Base-by-base conservation (phyloP, 2,888 invertebrate genomes). In the Tinea trinotella region DNA sequence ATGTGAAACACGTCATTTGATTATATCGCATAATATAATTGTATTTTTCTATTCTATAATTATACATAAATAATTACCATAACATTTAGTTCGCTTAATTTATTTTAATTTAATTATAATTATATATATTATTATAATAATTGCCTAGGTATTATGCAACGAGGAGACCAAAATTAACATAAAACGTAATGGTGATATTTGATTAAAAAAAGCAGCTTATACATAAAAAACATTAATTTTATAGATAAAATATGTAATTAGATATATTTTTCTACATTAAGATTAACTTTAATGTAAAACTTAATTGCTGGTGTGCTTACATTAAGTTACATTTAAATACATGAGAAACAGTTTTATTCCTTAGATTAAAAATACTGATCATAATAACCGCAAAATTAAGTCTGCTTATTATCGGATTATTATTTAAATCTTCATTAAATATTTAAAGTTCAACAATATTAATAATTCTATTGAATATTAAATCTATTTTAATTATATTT, bases 1-100 rank as follows among this genome's bases (percentile, higher is more conserved):
- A 69, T 76, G 83, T 82, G 80, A 80, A 80, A 77, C 74, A 69
- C 72, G 70, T 65, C 65, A 63, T 10, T 64, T 74, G 84, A 83
- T 84, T 82, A 77, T 76, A 79, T 76, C 74, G 71, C 78, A 70
- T 81, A 81, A 79, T 80, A 81, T 79, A 12, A 50, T 18, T 24
- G 13, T 24, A 40, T 15, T 40, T 40, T 40, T 40, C 15, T 40
- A 40, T 15, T 3, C 40, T n/a, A 40, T 40, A 15, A 40, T 15
- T n/a, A 13, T 40, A n/a, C 15, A 40, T 12, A 13, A 12, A 15
- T 40, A 40, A 40, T 40, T 13, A 7, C 40, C 7, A 4, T 40
- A 15, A 12, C 40, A n/a, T 35, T 35, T 35, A 35, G 4, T 35
- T 7, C 12, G 10, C 4, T 4, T 40, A 30, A 30, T 30, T 30